Conservation (phyloP, 2,888 invertebrate genomes). For the Cheilosia soror region DNA sequence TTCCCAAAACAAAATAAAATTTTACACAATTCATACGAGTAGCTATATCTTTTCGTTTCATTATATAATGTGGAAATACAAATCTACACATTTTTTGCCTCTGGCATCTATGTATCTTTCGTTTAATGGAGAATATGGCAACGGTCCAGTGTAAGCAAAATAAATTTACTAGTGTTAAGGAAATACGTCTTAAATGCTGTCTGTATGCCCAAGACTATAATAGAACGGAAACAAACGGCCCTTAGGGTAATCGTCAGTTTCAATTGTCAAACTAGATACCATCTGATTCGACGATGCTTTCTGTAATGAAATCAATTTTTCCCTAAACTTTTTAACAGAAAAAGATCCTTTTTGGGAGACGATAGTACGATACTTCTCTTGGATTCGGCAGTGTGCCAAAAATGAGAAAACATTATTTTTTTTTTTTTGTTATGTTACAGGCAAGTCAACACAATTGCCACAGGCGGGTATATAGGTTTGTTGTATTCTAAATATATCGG, state of each 20-base stretch:
- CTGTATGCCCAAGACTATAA: neutral
- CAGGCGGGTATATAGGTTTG: slow-evolving; percentile 24
- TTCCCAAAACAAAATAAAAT: neutral
- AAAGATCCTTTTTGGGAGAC: slow-evolving; percentile 16
- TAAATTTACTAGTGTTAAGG: slow-evolving; percentile 41
- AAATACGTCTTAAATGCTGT: slow-evolving; percentile 25
- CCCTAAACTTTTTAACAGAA: neutral
- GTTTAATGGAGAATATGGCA: slow-evolving; percentile 40
- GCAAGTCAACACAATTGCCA: slow-evolving; percentile 38
- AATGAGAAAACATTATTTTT: neutral
- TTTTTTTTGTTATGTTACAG: neutral
- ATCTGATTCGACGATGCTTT: slow-evolving; percentile 39
- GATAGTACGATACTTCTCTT: neutral
- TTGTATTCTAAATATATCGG: slow-evolving; percentile 16
- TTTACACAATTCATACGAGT: no score
- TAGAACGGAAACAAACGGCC: slow-evolving; percentile 19
- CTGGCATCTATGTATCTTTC: neutral
- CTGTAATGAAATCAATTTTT: slow-evolving; percentile 44
- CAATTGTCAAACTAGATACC: slow-evolving; percentile 67
- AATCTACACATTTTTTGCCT: neutral
- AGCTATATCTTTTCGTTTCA: neutral
- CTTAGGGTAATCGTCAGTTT: slow-evolving; percentile 66
- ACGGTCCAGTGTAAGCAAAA: slow-evolving; percentile 7
- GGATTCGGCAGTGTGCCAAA: slow-evolving; percentile 23
- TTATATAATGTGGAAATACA: slow-evolving; percentile 22